These are phyloP conservation scores for Barnardius zonarius DNA, from an alignment of 2,113 vertebrate genomes.

Conservation along the genomic window DNA sequence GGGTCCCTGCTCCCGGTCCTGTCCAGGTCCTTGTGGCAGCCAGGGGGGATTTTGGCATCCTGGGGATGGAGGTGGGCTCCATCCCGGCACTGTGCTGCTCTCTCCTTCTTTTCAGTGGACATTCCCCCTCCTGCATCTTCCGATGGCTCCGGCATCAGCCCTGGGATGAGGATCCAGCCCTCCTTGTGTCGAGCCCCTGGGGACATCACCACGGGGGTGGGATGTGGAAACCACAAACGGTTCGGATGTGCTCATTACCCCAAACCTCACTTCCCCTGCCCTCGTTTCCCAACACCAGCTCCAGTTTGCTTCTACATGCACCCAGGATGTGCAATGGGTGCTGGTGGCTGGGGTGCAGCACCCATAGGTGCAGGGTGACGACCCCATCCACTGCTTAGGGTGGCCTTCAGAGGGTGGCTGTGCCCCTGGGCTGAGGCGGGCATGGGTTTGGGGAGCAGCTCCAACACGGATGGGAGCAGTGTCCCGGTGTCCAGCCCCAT, in stretches of 20 bases:
- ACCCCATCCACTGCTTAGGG: not conserved
- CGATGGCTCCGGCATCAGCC: not conserved
- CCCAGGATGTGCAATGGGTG: not conserved
- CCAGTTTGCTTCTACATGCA: rapidly evolving
- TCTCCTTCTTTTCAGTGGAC: not conserved
- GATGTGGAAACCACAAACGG: constrained; percentile 11
- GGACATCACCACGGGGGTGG: rapidly evolving
- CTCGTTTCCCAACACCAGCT: rapidly evolving
- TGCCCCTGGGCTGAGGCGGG: not conserved
- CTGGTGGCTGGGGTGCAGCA: not conserved
- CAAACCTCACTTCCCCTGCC: not conserved
- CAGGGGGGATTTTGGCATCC: not conserved
- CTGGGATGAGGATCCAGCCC: not conserved
- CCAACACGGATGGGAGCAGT: rapidly evolving
- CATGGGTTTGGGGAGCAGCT: not conserved
- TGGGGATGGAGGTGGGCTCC: not conserved
- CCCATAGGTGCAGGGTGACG: not conserved
- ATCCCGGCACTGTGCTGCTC: not conserved
- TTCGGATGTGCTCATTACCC: constrained; percentile 24
- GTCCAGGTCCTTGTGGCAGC: not conserved
- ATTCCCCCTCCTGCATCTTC: not conserved
- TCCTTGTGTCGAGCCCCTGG: rapidly evolving
- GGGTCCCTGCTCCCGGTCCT: rapidly evolving
- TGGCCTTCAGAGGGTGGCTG: not conserved
- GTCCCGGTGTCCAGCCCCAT: rapidly evolving